Evolutionary conservation across 2,797 vertebrate genomes (phyloP).

Genomic region (Chaetophractus vellerosus): DNA sequence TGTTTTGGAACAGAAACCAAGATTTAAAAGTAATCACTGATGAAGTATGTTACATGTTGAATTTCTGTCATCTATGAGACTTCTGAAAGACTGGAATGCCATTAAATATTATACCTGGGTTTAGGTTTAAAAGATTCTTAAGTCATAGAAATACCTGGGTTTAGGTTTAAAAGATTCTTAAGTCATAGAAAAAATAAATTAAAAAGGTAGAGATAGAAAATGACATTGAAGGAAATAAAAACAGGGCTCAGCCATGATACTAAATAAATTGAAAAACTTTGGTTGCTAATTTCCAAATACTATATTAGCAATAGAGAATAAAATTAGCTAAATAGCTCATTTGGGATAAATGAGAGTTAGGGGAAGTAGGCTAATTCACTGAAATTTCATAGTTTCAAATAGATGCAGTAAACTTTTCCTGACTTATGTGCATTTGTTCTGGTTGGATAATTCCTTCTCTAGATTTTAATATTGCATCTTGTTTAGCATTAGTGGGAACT

Average conservation of each 20-base stretch:
- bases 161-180: constrained; percentile 51
- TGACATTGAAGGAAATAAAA: background rate
- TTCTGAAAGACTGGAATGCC: background rate
- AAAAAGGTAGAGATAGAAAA: constrained; percentile 50
- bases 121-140: constrained; percentile 51
- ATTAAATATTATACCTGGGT: background rate
- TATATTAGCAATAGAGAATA: constrained; percentile 42
- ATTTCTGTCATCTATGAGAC: background rate
- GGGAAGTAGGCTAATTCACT: constrained; percentile 50
- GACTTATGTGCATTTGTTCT: constrained; percentile 87
- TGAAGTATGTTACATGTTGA: background rate
- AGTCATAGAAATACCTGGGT: background rate
- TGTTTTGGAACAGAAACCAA: constrained; percentile 20
- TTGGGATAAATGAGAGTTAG: constrained; percentile 7
- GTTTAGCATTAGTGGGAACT: constrained; percentile 85
- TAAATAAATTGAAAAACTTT: constrained; percentile 18
- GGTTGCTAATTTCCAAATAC: constrained; percentile 15
- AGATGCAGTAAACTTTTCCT: constrained; percentile 87
- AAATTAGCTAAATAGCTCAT: constrained; percentile 4
- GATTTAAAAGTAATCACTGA: constrained; percentile 12
- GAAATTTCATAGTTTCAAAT: constrained; percentile 70
- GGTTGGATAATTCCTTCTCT: constrained; percentile 87
- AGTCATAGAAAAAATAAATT: background rate
- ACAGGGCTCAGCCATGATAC: background rate
- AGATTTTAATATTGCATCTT: constrained; percentile 85